Conservation (phyloP, 2,797 vertebrate species). For the Botia kubotai region DNA sequence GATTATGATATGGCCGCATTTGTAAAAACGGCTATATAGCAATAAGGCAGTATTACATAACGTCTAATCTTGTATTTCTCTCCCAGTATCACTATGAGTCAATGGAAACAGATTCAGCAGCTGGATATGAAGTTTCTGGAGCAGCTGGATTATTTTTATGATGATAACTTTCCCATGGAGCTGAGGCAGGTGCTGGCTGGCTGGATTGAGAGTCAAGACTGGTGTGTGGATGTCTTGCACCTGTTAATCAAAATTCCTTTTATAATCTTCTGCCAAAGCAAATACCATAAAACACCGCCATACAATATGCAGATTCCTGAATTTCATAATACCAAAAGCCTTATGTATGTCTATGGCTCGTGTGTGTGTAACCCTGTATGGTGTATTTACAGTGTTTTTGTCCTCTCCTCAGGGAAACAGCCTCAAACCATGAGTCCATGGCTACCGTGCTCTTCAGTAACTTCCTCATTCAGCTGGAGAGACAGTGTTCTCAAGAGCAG, state of each 20-base stretch:
- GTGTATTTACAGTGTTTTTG: background rate
- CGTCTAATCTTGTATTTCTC: no score
- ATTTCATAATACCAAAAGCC: background rate
- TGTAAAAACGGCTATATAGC: no score
- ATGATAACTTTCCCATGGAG: constrained; percentile 98
- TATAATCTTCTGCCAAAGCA: background rate
- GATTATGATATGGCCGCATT: no score
- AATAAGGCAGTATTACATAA: no score
- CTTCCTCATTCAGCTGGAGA: constrained; percentile 89
- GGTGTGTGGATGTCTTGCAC: constrained; percentile 76
- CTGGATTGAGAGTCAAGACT: constrained; percentile 96
- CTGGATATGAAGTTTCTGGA: constrained; percentile 93
- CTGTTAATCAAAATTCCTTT: background rate
- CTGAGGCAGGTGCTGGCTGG: constrained; percentile 89
- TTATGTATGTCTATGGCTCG: no score
- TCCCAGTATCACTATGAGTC: constrained; percentile 84
- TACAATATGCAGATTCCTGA: background rate
- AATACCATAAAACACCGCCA: background rate
- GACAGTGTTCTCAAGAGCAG: constrained; percentile 88
- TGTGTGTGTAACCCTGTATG: no score
- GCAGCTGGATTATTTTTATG: constrained; percentile 94
- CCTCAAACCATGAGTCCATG: constrained; percentile 89
- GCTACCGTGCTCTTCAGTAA: constrained; percentile 87
- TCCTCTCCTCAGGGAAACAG: constrained; percentile 83
- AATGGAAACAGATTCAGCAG: constrained; percentile 96